phyloP scores from a whole-genome alignment of 2,888 invertebrate genomes.

The Campoplex capitator region DNA sequence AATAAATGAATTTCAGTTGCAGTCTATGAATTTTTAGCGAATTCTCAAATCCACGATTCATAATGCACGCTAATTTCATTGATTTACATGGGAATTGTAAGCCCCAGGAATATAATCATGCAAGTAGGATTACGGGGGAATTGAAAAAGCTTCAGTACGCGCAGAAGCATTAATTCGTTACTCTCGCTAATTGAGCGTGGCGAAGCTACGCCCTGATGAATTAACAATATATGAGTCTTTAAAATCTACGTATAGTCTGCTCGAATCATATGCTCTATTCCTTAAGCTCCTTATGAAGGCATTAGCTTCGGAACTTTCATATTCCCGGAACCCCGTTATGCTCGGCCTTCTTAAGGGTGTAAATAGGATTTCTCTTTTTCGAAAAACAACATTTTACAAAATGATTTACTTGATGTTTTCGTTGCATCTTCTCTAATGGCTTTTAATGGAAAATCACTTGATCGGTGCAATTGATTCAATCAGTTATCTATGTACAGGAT shows the following conservation, averaged over 20 bases:
- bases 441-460: background rate
- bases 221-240: background rate
- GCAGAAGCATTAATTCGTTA: constrained; percentile 13
- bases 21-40: background rate
- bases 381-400: background rate
- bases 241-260: background rate
- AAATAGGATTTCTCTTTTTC: background rate
- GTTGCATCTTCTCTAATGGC: background rate
- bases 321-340: background rate
- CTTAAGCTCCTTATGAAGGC: background rate
- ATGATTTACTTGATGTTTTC: background rate
- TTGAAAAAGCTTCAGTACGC: constrained; percentile 6
- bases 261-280: background rate
- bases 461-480: background rate
- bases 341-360: background rate
- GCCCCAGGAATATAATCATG: background rate
- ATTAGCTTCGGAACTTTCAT: background rate
- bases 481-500: background rate
- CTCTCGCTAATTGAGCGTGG: constrained; percentile 6
- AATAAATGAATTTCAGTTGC: background rate
- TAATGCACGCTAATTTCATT: background rate
- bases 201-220: constrained; percentile 1
- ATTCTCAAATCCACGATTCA: background rate
- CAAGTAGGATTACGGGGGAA: constrained; percentile 10
- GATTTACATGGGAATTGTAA: background rate